Percentiles rank a stretch among this genome's conserved stretches.
These are phyloP conservation scores for Rhineura floridana DNA, from an alignment of 2,113 vertebrate genomes.

Conservation along the genomic window DNA sequence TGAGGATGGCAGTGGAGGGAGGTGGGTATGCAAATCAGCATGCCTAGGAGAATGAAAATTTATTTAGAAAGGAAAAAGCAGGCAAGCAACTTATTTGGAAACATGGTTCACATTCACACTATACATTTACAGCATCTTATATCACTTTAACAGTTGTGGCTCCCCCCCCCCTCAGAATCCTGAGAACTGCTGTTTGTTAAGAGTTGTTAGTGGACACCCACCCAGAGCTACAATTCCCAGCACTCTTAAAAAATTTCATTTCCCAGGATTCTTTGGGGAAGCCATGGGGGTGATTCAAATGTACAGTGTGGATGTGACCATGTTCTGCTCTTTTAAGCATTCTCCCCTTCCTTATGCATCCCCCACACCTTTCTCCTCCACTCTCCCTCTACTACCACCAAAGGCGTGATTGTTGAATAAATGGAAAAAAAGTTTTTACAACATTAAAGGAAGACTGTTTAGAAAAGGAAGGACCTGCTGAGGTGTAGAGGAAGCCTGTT, in stretches of 20 bases:
- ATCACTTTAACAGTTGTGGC: too few relatives aligned
- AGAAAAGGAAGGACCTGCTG: constrained; percentile 93
- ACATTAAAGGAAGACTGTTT: constrained; percentile 95
- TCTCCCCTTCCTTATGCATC: not conserved
- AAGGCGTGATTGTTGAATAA: constrained; percentile 84
- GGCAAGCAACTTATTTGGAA: constrained; percentile 76
- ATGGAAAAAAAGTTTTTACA: constrained; percentile 91
- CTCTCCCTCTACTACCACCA: constrained; percentile 64
- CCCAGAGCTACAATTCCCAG: too few relatives aligned
- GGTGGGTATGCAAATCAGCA: constrained; percentile 31
- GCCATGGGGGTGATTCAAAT: too few relatives aligned
- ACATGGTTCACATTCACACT: constrained; percentile 16
- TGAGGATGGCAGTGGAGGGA: not conserved
- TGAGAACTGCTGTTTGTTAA: too few relatives aligned
- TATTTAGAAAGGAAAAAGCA: constrained; percentile 69
- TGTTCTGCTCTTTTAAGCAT: not conserved
- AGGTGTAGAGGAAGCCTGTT: constrained; percentile 93
- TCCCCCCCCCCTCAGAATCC: too few relatives aligned
- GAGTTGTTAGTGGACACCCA: too few relatives aligned
- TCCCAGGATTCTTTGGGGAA: too few relatives aligned
- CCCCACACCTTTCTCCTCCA: not conserved
- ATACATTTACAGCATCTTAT: too few relatives aligned
- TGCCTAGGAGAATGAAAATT: constrained; percentile 59
- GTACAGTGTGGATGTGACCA: too few relatives aligned
- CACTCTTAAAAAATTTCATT: too few relatives aligned